A percentile compares a stretch with the other conserved stretches of the same genome.
These are phyloP conservation scores for Miichthys miiuy DNA, from an alignment of 2,797 vertebrate species.

Conservation along the genomic window DNA sequence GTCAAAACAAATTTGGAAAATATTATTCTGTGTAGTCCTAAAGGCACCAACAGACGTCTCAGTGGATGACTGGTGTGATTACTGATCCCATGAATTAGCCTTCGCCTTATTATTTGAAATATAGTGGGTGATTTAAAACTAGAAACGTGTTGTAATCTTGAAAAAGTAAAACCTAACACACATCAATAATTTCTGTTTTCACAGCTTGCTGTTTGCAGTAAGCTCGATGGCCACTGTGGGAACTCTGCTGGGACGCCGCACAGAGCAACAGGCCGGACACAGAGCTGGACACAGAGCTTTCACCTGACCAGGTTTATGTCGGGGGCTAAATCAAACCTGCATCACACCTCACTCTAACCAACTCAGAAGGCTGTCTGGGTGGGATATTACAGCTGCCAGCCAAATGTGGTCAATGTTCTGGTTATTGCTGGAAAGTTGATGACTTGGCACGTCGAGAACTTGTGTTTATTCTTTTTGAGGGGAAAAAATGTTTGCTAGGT, in stretches of 20 bases:
- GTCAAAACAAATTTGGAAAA: background rate
- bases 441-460: conserved; percentile 48
- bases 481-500: conserved; percentile 8
- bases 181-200: conserved; percentile 42
- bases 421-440: conserved; percentile 51
- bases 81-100: background rate
- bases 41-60: background rate
- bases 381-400: conserved; percentile 43
- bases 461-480: conserved; percentile 39
- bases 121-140: background rate
- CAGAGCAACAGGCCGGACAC: conserved; percentile 30
- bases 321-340: conserved; percentile 43
- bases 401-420: conserved; percentile 46
- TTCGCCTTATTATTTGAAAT: conserved; percentile 7
- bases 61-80: conserved; percentile 3
- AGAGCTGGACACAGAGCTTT: conserved; percentile 27
- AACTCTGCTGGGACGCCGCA: conserved; percentile 26
- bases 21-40: background rate
- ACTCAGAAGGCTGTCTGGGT: conserved; percentile 49
- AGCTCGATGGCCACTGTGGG: conserved; percentile 23
- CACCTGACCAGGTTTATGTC: conserved; percentile 46
- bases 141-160: background rate
- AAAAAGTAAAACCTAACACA: conserved; percentile 18
- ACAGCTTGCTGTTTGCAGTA: conserved; percentile 84
- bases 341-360: conserved; percentile 44